Evolutionary conservation across 2,113 vertebrate genomes (phyloP).

Genomic region (Poecilia latipinna): DNA sequence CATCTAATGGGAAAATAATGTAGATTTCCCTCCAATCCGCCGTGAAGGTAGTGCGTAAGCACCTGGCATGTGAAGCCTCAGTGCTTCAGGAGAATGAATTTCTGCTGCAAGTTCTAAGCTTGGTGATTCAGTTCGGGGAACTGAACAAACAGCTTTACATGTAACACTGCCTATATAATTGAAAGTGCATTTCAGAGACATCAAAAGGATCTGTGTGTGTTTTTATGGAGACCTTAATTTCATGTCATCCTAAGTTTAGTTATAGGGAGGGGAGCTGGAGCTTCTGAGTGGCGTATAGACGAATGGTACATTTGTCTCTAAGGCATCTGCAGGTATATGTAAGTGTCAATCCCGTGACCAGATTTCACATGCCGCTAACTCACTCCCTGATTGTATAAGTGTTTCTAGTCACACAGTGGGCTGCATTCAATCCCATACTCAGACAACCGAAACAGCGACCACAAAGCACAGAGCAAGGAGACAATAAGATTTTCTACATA

Average conservation of each 20-base stretch:
- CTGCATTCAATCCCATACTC: constrained; percentile 74
- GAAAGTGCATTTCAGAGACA: constrained; percentile 74
- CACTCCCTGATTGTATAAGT: constrained; percentile 72
- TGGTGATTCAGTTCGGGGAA: constrained; percentile 71
- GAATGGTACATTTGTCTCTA: constrained; percentile 47
- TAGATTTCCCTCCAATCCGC: constrained; percentile 61
- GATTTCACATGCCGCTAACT: constrained; percentile 83
- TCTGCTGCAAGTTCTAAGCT: constrained; percentile 77
- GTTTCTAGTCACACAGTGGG: constrained; percentile 69
- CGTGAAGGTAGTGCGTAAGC: constrained; percentile 61
- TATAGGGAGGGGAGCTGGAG: constrained; percentile 47
- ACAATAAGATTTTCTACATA: constrained; percentile 27
- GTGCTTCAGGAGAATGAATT: constrained; percentile 78
- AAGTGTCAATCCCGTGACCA: constrained; percentile 78
- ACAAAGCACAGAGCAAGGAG: constrained; percentile 41
- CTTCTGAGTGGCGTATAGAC: constrained; percentile 66
- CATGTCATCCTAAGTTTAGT: constrained; percentile 63
- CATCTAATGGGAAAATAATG: constrained; percentile 69
- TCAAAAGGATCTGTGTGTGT: constrained; percentile 63
- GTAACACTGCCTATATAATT: constrained; percentile 76
- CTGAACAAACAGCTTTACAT: constrained; percentile 71
- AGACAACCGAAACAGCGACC: constrained; percentile 47
- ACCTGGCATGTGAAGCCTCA: constrained; percentile 72
- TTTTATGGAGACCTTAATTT: constrained; percentile 59
- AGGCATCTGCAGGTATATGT: constrained; percentile 81